Conservation (phyloP, 2,797 vertebrate species). For the Mustela erminea region DNA sequence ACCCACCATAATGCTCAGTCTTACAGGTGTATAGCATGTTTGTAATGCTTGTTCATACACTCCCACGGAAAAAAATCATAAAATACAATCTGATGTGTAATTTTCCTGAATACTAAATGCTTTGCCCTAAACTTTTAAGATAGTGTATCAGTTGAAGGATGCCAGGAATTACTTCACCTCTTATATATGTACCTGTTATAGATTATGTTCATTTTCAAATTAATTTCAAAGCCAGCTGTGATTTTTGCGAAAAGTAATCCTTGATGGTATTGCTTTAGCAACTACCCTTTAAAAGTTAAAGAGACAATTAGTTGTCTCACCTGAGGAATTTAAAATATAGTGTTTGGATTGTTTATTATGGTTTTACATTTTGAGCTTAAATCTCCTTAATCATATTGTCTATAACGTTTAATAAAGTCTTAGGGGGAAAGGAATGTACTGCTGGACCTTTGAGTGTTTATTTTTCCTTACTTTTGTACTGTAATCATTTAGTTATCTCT, state of each 20-base stretch:
- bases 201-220: conserved; percentile 86
- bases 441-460: neutral
- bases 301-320: conserved; percentile 41
- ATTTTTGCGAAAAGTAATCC: conserved; percentile 80
- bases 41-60: conserved; percentile 85
- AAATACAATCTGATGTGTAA: conserved; percentile 85
- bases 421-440: neutral
- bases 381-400: conserved; percentile 2
- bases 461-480: neutral
- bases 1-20: conserved; percentile 85
- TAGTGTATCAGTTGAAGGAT: conserved; percentile 85
- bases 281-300: conserved; percentile 63
- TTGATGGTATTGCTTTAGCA: conserved; percentile 69
- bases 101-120: conserved; percentile 84
- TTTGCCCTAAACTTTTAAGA: conserved; percentile 85
- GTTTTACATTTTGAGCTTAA: conserved; percentile 48
- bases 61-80: conserved; percentile 81
- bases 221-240: conserved; percentile 89
- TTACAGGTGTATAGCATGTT: conserved; percentile 89
- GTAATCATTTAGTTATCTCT: neutral
- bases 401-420: conserved; percentile 48
- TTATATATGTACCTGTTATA: conserved; percentile 87
- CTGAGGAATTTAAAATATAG: conserved; percentile 57
- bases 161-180: conserved; percentile 89
- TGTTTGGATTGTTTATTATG: neutral